These are phyloP conservation scores for Bacillus rossius DNA, from an alignment of 1,140 invertebrate genomes.

Conservation along the genomic window DNA sequence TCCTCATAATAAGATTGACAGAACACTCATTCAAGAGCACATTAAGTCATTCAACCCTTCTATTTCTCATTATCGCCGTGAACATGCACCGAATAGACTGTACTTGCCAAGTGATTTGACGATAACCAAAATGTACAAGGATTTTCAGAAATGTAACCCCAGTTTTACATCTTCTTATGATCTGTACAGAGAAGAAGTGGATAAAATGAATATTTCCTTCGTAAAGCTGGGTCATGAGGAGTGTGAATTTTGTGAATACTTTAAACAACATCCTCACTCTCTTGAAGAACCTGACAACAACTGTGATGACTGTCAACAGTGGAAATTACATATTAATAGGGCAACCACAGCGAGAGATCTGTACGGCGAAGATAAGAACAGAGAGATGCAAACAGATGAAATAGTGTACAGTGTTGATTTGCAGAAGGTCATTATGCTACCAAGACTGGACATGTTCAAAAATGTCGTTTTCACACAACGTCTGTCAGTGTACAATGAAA, in stretches of 20 bases:
- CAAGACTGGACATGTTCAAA: conserved; percentile 30
- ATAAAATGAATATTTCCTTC: conserved; percentile 26
- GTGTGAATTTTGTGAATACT: conserved; percentile 29
- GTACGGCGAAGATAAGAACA: conserved; percentile 13
- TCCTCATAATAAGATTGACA: conserved; percentile 16
- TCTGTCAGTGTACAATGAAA: conserved; percentile 25
- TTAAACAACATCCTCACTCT: conserved; percentile 21
- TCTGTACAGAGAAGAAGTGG: conserved; percentile 2
- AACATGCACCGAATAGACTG: conserved; percentile 27
- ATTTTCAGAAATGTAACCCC: conserved; percentile 27
- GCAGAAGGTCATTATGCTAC: conserved; percentile 35
- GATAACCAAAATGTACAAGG: conserved; percentile 27
- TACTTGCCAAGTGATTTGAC: conserved; percentile 32
- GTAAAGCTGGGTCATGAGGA: conserved; percentile 30
- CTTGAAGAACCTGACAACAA: conserved; percentile 7
- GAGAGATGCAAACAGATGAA: conserved; percentile 25
- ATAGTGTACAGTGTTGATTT: conserved; percentile 26
- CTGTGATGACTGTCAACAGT: conserved; percentile 17
- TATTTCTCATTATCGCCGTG: conserved; percentile 31
- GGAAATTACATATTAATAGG: conserved; percentile 11
- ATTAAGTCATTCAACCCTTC: conserved; percentile 27
- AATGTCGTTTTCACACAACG: conserved; percentile 20
- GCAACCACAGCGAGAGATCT: conserved; percentile 8
- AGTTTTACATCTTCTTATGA: conserved; percentile 20
- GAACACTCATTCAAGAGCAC: conserved; percentile 22